These are phyloP conservation scores for Acestrorhynchus altus DNA, from an alignment of 2,797 vertebrate species.

Conservation along the genomic window DNA sequence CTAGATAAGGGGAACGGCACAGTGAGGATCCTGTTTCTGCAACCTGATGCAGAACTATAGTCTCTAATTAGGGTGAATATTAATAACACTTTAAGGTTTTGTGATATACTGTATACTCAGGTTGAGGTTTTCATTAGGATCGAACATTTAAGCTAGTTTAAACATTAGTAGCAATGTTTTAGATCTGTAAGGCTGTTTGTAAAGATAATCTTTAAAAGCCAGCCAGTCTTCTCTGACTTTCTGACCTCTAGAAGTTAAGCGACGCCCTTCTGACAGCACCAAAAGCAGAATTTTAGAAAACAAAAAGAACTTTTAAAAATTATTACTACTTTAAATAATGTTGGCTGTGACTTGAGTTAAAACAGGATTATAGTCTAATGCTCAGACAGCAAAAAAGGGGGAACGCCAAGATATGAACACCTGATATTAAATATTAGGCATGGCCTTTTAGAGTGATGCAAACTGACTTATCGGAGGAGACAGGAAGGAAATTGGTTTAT, in stretches of 20 bases:
- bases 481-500: conserved; percentile 64
- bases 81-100: no score
- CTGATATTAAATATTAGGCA: conserved; percentile 61
- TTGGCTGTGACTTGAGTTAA: conserved; percentile 17
- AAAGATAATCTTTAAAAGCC: no score
- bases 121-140: no score
- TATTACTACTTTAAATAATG: conserved; percentile 9
- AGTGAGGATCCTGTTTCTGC: no score
- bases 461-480: conserved; percentile 60
- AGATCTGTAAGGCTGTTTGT: no score
- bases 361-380: conserved; percentile 43
- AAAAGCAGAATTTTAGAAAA: conserved; percentile 11
- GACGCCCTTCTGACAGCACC: conserved; percentile 19
- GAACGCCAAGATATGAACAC: conserved; percentile 51
- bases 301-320: not conserved
- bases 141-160: no score
- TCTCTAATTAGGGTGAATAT: no score
- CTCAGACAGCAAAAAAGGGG: conserved; percentile 43
- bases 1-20: no score
- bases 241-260: conserved; percentile 2
- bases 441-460: conserved; percentile 49
- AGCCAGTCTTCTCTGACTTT: no score
- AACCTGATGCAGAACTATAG: no score
- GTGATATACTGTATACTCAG: no score
- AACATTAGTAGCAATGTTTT: no score